A percentile compares a stretch with the other conserved stretches of the same genome.
Evolutionary conservation across 2,797 vertebrate species (phyloP).

Genomic region (Anguilla marmorata): DNA sequence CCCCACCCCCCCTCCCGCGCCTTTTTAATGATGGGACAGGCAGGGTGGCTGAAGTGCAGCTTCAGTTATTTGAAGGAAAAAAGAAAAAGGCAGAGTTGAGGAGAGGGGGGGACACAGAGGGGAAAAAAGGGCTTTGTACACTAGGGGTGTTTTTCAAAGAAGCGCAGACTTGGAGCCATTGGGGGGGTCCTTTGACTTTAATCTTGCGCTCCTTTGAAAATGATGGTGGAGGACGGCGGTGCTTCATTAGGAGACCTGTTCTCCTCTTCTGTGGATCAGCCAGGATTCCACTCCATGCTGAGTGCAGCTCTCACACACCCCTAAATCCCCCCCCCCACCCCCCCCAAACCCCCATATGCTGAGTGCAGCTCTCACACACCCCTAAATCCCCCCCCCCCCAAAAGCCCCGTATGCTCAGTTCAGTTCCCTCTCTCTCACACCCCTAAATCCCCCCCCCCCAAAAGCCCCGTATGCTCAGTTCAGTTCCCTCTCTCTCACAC

Average conservation of each 20-base stretch:
- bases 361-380: no score
- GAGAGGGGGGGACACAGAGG: conserved; percentile 49
- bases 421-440: conserved; percentile 38
- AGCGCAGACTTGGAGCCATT: conserved; percentile 78
- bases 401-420: conserved; percentile 49
- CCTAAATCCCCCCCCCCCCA: no score
- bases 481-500: conserved; percentile 10
- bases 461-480: not conserved
- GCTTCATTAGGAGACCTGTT: conserved; percentile 81
- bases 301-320: conserved; percentile 63
- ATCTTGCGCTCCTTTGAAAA: conserved; percentile 83
- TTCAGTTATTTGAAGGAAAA: conserved; percentile 71
- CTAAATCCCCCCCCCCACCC: conserved; percentile 44
- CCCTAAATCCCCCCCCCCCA: no score
- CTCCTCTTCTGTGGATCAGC: conserved; percentile 78
- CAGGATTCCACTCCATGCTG: conserved; percentile 72
- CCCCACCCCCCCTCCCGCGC: conserved; percentile 56
- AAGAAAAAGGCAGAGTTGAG: conserved; percentile 40
- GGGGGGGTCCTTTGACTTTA: conserved; percentile 85
- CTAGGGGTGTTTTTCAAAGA: conserved; percentile 84
- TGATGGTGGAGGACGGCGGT: conserved; percentile 79
- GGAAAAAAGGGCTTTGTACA: conserved; percentile 66
- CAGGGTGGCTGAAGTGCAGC: conserved; percentile 76
- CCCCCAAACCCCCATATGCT: conserved; percentile 18
- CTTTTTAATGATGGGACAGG: conserved; percentile 80